Conservation (phyloP, 2,888 invertebrate genomes). For the Tetranychus piercei region DNA sequence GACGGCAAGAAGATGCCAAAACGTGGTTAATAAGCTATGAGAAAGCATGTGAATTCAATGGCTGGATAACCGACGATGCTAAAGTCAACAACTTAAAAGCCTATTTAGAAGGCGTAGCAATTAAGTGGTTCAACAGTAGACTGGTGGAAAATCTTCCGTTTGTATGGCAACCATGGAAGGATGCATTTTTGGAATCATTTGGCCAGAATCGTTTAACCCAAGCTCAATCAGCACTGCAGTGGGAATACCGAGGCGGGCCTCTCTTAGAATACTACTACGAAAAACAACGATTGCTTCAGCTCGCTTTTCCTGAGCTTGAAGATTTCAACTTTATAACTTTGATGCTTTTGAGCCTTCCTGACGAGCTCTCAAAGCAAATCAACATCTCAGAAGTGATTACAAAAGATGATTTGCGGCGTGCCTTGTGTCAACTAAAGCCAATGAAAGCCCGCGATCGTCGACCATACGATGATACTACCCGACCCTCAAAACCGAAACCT, state of each 20-base stretch:
- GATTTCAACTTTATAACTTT: neutral
- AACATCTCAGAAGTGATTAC: neutral
- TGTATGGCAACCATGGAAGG: neutral
- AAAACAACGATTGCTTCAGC: slow-evolving; percentile 1
- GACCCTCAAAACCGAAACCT: too few species aligned
- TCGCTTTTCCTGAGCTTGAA: neutral
- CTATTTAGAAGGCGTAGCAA: neutral
- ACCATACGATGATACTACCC: too few species aligned
- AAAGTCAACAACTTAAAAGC: neutral
- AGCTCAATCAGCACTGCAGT: neutral
- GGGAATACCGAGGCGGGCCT: slow-evolving; percentile 3
- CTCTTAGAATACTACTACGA: neutral
- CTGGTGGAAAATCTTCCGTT: neutral
- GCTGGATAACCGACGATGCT: neutral
- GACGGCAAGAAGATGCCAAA: slow-evolving; percentile 3
- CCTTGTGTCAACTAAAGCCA: neutral
- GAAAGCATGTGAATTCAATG: neutral
- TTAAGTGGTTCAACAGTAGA: neutral
- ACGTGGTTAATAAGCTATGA: slow-evolving; percentile 8
- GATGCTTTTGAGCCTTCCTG: neutral
- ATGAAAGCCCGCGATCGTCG: too few species aligned
- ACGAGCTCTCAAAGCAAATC: neutral
- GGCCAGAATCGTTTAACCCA: neutral
- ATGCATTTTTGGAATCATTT: neutral
- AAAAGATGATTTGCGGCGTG: neutral